Percentiles rank a stretch among this genome's conserved stretches.
These are phyloP conservation scores for Indri indri DNA, from an alignment of 2,113 vertebrate species.

Conservation along the genomic window DNA sequence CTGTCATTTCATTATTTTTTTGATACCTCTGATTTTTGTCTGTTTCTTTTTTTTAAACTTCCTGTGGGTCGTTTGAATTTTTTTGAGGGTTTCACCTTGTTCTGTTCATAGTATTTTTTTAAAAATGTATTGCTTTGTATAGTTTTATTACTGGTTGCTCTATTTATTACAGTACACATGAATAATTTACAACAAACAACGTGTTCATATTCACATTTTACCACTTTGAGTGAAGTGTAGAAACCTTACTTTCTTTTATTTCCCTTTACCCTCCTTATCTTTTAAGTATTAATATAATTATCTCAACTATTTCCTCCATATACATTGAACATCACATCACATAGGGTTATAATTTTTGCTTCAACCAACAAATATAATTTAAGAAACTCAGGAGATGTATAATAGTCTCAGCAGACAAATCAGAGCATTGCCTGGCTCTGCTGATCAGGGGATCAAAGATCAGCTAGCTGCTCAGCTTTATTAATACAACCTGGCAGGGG, in stretches of 20 bases:
- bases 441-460: background rate
- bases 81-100: background rate
- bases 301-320: background rate
- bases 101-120: background rate
- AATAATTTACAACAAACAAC: background rate
- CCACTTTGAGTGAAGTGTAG: background rate
- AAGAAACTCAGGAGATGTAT: background rate
- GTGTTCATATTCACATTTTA: background rate
- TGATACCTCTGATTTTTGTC: background rate
- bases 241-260: background rate
- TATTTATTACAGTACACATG: background rate
- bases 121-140: background rate
- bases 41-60: background rate
- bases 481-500: background rate
- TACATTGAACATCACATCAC: background rate
- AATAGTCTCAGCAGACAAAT: background rate
- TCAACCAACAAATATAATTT: background rate
- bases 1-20: background rate
- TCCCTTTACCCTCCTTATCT: background rate
- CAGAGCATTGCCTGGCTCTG: background rate
- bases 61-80: background rate
- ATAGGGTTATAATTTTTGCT: background rate
- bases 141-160: background rate
- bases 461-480: background rate
- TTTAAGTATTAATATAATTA: constrained; percentile 1